Conservation (phyloP, 2,113 vertebrate genomes). For the Xenopus borealis region DNA sequence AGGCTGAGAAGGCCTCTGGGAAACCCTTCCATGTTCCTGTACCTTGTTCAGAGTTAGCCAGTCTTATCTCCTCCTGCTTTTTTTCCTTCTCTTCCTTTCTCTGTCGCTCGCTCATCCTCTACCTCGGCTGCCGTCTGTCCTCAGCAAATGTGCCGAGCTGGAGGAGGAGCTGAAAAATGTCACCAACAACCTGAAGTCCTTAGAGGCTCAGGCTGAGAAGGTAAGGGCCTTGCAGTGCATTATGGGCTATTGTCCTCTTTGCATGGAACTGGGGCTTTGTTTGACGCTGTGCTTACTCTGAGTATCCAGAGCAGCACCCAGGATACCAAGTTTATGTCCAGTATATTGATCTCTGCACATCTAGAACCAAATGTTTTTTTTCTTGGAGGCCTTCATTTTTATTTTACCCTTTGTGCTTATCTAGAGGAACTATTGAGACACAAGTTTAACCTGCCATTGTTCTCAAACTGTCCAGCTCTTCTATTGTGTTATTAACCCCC, state of each 20-base stretch:
- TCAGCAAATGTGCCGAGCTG: conserved; percentile 92
- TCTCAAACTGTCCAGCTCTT: too few relatives aligned
- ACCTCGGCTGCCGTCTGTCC: conserved; percentile 26
- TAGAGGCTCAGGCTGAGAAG: conserved; percentile 99
- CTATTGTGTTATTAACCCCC: too few relatives aligned
- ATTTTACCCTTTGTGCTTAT: too few relatives aligned
- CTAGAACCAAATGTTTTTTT: too few relatives aligned
- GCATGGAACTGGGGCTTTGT: not conserved
- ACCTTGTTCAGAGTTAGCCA: not conserved
- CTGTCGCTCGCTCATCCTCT: conserved; percentile 44
- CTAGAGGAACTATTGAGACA: too few relatives aligned
- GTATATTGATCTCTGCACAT: too few relatives aligned
- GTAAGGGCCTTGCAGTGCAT: conserved; percentile 63
- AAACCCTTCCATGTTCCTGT: not conserved
- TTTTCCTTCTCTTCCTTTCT: conserved; percentile 49
- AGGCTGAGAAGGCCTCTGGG: not conserved
- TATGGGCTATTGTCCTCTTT: not conserved
- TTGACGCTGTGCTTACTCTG: not conserved
- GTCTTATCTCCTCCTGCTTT: conserved; percentile 39
- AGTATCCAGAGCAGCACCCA: too few relatives aligned
- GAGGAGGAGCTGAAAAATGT: conserved; percentile 99
- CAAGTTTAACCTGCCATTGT: too few relatives aligned
- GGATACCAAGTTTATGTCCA: too few relatives aligned
- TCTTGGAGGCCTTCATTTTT: too few relatives aligned
- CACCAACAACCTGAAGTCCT: conserved; percentile 98